Evolutionary conservation across 2,797 vertebrate species (phyloP).

Genomic region (Psittacula derbiana): DNA sequence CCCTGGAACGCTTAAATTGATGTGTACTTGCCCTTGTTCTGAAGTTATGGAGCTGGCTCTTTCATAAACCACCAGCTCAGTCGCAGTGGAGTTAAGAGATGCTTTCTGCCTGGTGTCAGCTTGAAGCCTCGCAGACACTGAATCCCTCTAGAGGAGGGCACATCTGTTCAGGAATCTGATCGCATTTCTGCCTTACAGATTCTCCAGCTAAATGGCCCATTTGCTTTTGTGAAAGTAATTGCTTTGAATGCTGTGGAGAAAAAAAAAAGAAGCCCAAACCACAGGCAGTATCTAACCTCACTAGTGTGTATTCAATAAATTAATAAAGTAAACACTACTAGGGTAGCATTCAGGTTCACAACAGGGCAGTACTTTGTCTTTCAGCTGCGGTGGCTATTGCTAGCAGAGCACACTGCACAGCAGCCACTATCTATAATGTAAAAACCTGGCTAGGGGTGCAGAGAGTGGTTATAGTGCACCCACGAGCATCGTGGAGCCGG

Average conservation of each 20-base stretch:
- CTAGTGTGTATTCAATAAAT: slow-evolving; percentile 24
- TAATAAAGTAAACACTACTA: slow-evolving; percentile 17
- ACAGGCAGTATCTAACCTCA: not conserved
- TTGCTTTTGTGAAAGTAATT: slow-evolving; percentile 38
- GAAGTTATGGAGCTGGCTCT: not conserved
- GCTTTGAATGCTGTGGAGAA: not conserved
- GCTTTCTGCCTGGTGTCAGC: slow-evolving; percentile 22
- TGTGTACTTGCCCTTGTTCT: not conserved
- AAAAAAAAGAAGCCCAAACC: not conserved
- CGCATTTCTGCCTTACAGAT: slow-evolving; percentile 49
- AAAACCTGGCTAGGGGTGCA: not conserved
- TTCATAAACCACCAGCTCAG: not conserved
- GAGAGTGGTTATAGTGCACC: not conserved
- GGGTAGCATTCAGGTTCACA: not conserved
- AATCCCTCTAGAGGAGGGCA: slow-evolving; percentile 53
- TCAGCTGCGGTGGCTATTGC: not conserved
- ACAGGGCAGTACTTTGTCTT: not conserved
- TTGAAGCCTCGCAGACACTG: not conserved
- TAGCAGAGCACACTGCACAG: not conserved
- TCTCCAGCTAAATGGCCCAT: slow-evolving; percentile 44
- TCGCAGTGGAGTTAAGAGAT: not conserved
- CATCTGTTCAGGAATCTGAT: slow-evolving; percentile 61
- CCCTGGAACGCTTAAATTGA: not conserved
- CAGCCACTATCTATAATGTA: not conserved
- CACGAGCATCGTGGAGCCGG: not conserved